Base-by-base conservation (phyloP, 1,140 invertebrate species). In the Marisa cornuarietis region DNA sequence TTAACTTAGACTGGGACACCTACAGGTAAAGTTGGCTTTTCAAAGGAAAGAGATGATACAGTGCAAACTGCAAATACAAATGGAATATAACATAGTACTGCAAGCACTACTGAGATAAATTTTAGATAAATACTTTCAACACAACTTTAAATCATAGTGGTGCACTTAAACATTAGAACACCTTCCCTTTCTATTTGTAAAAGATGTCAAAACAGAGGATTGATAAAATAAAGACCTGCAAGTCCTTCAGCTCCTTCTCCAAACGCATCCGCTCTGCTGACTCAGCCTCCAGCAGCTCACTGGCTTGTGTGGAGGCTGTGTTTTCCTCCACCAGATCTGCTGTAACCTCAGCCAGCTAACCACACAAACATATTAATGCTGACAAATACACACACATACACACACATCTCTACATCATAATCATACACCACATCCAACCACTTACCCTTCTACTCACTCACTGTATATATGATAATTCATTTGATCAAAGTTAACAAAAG, bases 321-420 rank as follows among this genome's bases (percentile, higher is more conserved):
- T 97, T 95, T 89, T 98, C 97, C 87, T 98, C 97, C 7, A 95
- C 94, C 78, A 97, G 92, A 89, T 98, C 97, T 58, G 95, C 96
- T 62, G 95, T 95, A 90, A 98, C 94, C 91, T 98, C 96, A 85
- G 95, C 95, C 88, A 98, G 91, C 97, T 98, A 91, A 54, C 92
- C 71, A 72, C 9, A 72, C 71, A 72, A 22, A 72, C 71, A 42
- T 51, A 52, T 51, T 16, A 26, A 22, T 51, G 22, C 3, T 18
- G 22, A 72, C 71, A 72, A 22, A 72, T 54, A 75, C 0, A 62
- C 58, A 61, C 73, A 61, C 68, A 77, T 31, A 66, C 26, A 75
- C 49, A 58, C 22, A 68, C 52, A 42, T 62, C 68, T 74, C 22
- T 66, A 24, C 63, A 31, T 49, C 63, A 31, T 49, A 73, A 65